Percentiles rank a stretch among this genome's conserved stretches.
These are phyloP conservation scores for Molossus alvarezi DNA, from an alignment of 2,797 vertebrate genomes.

Conservation along the genomic window DNA sequence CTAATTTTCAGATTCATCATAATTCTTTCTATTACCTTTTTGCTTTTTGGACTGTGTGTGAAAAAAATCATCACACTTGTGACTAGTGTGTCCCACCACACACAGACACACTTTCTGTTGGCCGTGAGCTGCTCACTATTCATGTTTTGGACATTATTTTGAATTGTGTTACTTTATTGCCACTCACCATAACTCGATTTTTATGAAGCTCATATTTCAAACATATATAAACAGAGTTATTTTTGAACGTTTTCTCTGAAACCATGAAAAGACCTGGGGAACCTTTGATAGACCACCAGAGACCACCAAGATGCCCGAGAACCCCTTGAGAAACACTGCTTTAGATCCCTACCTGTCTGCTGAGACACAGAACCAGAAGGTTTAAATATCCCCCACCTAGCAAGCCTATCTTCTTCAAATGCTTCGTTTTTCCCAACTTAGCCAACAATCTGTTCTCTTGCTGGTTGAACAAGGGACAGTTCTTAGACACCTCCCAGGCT, in stretches of 20 bases:
- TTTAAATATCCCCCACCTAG: constrained; percentile 9
- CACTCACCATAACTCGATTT: neutral
- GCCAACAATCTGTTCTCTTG: constrained; percentile 56
- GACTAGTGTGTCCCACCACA: neutral
- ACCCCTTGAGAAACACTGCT: neutral
- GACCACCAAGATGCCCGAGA: neutral
- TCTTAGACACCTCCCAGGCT: constrained; percentile 57
- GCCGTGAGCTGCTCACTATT: neutral
- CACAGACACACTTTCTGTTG: neutral
- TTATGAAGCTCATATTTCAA: constrained; percentile 38
- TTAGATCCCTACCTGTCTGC: neutral
- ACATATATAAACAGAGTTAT: neutral
- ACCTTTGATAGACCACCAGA: neutral
- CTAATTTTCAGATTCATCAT: constrained; percentile 58
- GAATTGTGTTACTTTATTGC: constrained; percentile 20
- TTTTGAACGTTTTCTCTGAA: constrained; percentile 26
- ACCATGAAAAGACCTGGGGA: constrained; percentile 17
- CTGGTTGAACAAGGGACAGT: constrained; percentile 12
- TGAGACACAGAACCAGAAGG: neutral
- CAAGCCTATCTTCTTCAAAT: constrained; percentile 27
- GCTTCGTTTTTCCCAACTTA: constrained; percentile 25
- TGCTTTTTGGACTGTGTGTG: neutral
- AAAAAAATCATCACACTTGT: constrained; percentile 13
- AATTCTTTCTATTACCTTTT: neutral
- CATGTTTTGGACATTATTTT: neutral